Base-by-base conservation (phyloP, 2,113 vertebrate genomes). In the Psittacara wagleri region DNA sequence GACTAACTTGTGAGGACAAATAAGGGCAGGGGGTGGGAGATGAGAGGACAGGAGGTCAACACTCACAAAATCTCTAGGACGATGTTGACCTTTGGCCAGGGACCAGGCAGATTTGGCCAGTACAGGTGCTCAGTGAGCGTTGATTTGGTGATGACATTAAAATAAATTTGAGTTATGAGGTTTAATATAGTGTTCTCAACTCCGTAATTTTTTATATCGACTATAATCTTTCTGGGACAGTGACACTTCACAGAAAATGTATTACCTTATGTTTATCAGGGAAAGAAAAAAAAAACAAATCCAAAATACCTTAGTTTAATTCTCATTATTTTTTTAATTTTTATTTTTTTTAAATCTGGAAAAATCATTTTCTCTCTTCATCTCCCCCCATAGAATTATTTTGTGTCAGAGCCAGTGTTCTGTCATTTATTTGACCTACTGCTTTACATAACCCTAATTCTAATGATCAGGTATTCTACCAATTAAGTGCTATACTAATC, bases 1-100 rank as follows among this genome's bases (percentile, higher is more conserved):
- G 69, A 11, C 9, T 52, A 33, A 41, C 4, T 52, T 52, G 7
- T 0, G 1, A 75, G 49, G 31, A 81, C 13, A 31, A 10, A 7
- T 41, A 43, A 43, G 39, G 31, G 13, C 27, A 94, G 33, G 0
- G 20, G 13, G 4, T 64, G 51, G 46, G n/a, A 75, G 4, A 33
- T 2, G 1, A 35, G 22, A 14, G 17, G 7, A 3, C 7, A 37
- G n/a, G 13, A 48, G 8, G 13, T 9, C 2, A 1, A 35, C 20
- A n/a, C 19, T 41, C 33, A 44, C 13, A 49, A 51, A 59, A 54
- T 14, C 16, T 74, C 19, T n/a, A 37, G 15, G 55, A 52, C 7
- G 13, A 18, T 4, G 24, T 8, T 52, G 49, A 69, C 29, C 9
- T 29, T 18, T 59, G 54, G 20, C 39, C 43, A 74, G 51, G 67